Evolutionary conservation across 92 coral and sea anemone genomes (phyloP), one percentile per base, ranked within the genome.

Genomic region (Virgularia gustaviana): DNA sequence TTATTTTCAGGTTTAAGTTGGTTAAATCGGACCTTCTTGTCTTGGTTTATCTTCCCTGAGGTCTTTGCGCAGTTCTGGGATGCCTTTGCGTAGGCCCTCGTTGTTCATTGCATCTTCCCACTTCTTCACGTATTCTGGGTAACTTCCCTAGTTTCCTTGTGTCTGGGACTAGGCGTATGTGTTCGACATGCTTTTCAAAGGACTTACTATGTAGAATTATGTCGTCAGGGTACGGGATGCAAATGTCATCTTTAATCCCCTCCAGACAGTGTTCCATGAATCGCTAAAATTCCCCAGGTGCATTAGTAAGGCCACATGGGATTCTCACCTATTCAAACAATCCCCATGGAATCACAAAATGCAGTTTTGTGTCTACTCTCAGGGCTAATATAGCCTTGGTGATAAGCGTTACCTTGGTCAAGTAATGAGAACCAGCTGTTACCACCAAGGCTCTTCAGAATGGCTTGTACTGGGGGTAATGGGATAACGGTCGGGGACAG

Each of bases 21-120:
- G 2, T 71, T 36, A 34, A 49, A 9, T 23, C 56, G 45, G 2
- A 75, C 73, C 31, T 63, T 73, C 77, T 44, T 53, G 57, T 71
- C 78, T 41, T 81, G 47, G 58, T 82, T 73, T 36, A 60, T 53
- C 38, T 76, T 85, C 35, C 83, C 65, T 39, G 72, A 76, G 20
- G 71, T 67, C 31, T 70, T 80, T 35, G 55, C 63, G 9, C 75
- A 71, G 49, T 28, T 33, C 39, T 63, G 39, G 36, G 80, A 31
- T 36, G 85, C 90, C 64, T 78, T 28, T 3, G 42, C 57, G 55
- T 83, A 86, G 11, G 88, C 88, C 57, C n/a, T n/a, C n/a, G n/a
- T 82, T 85, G 23, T 22, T 25, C 87, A 86, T 87, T 13, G 78
- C 88, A 66, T 37, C 18, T 36, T 81, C 59, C 88, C 91, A 87